These are phyloP conservation scores for Abrostola triplasia DNA, from an alignment of 2,888 invertebrate genomes.

Conservation along the genomic window DNA sequence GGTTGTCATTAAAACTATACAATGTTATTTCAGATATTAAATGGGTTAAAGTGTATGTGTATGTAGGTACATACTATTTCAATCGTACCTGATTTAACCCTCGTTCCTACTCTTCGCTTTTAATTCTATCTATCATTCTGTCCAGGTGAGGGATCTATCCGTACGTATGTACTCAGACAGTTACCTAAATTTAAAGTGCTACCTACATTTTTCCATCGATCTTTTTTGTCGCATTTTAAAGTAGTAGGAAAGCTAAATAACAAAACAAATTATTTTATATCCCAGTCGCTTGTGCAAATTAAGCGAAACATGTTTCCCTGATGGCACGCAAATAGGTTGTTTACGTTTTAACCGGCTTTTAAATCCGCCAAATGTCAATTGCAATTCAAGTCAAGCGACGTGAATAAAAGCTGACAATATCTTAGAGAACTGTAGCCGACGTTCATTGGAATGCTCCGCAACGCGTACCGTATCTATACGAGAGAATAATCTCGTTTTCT, in stretches of 20 bases:
- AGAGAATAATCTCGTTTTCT: constrained; percentile 82
- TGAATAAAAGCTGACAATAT: constrained; percentile 72
- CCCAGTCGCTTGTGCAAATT: constrained; percentile 20
- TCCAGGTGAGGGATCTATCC: neutral
- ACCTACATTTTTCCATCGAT: neutral
- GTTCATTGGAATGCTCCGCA: constrained; percentile 76
- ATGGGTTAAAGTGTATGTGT: too few species aligned
- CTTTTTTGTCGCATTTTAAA: neutral
- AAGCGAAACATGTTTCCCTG: constrained; percentile 24
- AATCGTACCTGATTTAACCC: neutral
- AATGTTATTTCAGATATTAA: too few species aligned
- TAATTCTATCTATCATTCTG: constrained; percentile 3
- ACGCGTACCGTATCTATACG: constrained; percentile 74
- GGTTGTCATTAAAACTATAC: too few species aligned
- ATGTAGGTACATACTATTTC: too few species aligned
- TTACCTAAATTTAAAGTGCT: neutral
- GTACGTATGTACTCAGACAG: neutral
- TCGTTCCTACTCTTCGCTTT: neutral
- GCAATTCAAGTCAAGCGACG: constrained; percentile 68
- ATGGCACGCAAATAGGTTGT: constrained; percentile 47
- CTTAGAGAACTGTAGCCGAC: constrained; percentile 65
- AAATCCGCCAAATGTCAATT: constrained; percentile 59
- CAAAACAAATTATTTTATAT: neutral
- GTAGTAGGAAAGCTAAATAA: neutral
- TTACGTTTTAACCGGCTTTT: constrained; percentile 50